Percentiles rank a stretch among this genome's conserved stretches.
Evolutionary conservation across 2,113 vertebrate species (phyloP).

Genomic region (Pristiophorus japonicus): DNA sequence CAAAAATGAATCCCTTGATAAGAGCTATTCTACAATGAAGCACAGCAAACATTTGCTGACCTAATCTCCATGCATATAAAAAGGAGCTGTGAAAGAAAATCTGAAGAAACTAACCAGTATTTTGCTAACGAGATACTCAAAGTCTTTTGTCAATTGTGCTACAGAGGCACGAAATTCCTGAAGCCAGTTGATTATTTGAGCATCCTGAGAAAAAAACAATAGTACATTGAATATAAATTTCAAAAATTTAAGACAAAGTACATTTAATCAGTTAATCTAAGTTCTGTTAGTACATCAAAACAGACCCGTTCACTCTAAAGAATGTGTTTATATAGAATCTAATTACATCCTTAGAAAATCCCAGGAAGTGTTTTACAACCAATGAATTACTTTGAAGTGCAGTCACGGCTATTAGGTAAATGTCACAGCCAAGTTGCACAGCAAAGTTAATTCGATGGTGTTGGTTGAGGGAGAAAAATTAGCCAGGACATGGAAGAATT

Average conservation of each 20-base stretch:
- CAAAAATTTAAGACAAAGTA: background rate
- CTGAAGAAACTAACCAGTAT: constrained; percentile 68
- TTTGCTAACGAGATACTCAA: constrained; percentile 76
- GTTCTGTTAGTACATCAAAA: background rate
- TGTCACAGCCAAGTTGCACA: background rate
- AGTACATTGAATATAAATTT: background rate
- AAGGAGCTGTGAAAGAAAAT: constrained; percentile 33
- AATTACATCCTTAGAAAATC: background rate
- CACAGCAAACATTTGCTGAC: constrained; percentile 9
- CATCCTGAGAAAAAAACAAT: constrained; percentile 63
- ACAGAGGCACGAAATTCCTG: constrained; percentile 77
- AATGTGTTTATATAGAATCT: background rate
- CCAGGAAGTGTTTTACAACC: background rate
- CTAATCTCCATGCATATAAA: background rate
- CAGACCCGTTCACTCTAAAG: background rate
- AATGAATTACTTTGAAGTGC: background rate
- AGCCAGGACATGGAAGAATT: background rate
- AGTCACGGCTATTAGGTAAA: background rate
- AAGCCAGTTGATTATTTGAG: constrained; percentile 89
- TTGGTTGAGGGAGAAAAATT: background rate
- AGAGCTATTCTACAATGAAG: background rate
- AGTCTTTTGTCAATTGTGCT: constrained; percentile 77
- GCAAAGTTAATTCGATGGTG: background rate
- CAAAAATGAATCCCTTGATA: background rate
- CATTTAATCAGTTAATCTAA: background rate